Percentiles rank a stretch among this genome's conserved stretches.
Conservation (phyloP, 2,113 vertebrate species). For the Craseonycteris thonglongyai region DNA sequence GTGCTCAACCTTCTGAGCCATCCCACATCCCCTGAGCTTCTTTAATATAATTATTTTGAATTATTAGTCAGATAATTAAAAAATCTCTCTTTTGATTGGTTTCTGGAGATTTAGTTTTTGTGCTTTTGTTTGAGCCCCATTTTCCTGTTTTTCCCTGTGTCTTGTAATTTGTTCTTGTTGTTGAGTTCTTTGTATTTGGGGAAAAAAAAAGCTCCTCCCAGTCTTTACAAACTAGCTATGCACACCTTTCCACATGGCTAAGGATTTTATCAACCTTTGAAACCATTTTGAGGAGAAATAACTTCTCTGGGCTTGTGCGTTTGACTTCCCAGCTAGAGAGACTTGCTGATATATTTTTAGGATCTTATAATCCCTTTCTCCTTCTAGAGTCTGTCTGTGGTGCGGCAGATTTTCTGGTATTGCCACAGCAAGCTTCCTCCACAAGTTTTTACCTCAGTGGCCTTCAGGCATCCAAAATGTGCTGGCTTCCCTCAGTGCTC, state of each 20-base stretch:
- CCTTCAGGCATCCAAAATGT: not conserved
- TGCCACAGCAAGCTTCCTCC: rapidly evolving
- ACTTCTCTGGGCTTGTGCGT: not conserved
- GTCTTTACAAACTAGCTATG: not conserved
- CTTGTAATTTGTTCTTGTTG: not conserved
- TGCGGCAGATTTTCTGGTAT: not conserved
- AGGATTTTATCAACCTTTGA: not conserved
- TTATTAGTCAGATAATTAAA: not conserved
- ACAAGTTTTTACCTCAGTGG: not conserved
- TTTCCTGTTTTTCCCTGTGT: not conserved
- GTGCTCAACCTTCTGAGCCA: too few species aligned
- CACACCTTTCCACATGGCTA: not conserved
- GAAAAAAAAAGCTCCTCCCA: not conserved
- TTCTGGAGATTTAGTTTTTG: not conserved
- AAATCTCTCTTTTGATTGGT: not conserved
- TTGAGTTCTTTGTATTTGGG: not conserved
- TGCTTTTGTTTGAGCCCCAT: not conserved
- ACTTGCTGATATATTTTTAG: not conserved
- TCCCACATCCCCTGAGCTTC: too few species aligned
- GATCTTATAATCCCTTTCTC: not conserved
- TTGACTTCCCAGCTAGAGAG: not conserved
- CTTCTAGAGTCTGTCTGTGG: not conserved
- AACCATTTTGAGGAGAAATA: not conserved
- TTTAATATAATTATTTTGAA: not conserved
- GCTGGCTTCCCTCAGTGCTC: not conserved